Base-by-base conservation (phyloP, 2,888 invertebrate species). In the Tetragonisca angustula region DNA sequence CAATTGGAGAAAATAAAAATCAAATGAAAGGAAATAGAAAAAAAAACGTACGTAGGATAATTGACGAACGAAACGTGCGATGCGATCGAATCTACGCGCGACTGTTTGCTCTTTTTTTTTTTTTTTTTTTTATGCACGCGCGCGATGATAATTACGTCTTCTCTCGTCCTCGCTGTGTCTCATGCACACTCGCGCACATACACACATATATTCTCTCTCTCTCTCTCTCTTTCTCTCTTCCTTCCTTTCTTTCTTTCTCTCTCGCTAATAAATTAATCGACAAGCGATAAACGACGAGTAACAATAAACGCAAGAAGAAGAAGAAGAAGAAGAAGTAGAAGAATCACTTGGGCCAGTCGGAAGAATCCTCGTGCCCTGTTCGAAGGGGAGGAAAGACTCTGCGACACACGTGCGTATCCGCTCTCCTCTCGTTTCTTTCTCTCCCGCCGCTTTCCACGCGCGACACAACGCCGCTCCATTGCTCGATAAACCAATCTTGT, bases 211-310 rank as follows among this genome's bases (percentile, higher is more conserved):
- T 56, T 17, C 65, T 36, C 59, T 52, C 17, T 43, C 56, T 43
- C 71, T 4, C 9, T 9, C 64, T 36, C 64, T 36, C 36, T 17
- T n/a, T 43, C 71, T 4, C 9, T 9, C 64, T 36, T 56, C 27
- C 36, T 17, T n/a, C 15, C 17, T 43, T 4, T 32, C 13, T 27
- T 27, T 43, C n/a, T 49, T 73, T 24, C 76, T 32, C 77, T 67
- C 56, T 74, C 49, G 76, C 50, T 79, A 87, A 87, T 87, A 87
- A 87, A 87, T 87, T 83, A 85, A 85, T 52, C 83, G 80, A 83
- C 69, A 81, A 72, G 69, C 76, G 79, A 79, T 50, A 70, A 69
- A 61, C 19, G 64, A 74, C 49, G 64, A 76, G 59, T 68, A 56
- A 19, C 24, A 76, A n/a, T 32, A 69, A 87, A 87, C 82, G 82